phyloP scores from a whole-genome alignment of 2,888 invertebrate species.

The Acleris holmiana region DNA sequence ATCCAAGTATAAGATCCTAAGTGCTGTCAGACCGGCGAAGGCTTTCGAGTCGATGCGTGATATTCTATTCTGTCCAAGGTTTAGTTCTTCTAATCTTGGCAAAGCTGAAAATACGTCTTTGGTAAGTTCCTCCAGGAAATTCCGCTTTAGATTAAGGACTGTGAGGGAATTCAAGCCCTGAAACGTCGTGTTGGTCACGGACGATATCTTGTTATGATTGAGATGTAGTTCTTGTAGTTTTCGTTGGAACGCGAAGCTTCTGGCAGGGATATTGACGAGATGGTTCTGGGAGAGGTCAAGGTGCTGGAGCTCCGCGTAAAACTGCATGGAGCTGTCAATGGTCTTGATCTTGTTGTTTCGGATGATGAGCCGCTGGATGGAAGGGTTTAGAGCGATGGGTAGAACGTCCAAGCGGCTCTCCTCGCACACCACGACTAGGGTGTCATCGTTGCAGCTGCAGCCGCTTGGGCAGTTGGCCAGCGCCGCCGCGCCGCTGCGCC shows the following conservation, averaged over 20 bases:
- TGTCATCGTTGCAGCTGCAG: constrained; percentile 95
- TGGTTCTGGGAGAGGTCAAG: constrained; percentile 94
- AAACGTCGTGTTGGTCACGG: constrained; percentile 91
- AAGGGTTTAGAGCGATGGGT: constrained; percentile 95
- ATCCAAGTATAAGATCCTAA: constrained; percentile 92
- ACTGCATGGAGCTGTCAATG: constrained; percentile 94
- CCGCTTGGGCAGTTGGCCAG: constrained; percentile 93
- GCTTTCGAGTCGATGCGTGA: constrained; percentile 90
- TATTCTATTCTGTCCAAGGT: constrained; percentile 93
- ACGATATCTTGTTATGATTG: constrained; percentile 93
- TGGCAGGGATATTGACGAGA: constrained; percentile 91
- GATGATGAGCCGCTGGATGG: constrained; percentile 92
- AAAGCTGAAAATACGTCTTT: constrained; percentile 90
- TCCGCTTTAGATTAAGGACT: constrained; percentile 91
- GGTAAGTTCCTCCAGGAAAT: constrained; percentile 91
- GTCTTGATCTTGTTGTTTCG: constrained; percentile 94
- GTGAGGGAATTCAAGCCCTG: constrained; percentile 90
- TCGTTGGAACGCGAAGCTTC: constrained; percentile 91
- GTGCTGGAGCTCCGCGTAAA: constrained; percentile 93
- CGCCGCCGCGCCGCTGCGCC: constrained; percentile 79
- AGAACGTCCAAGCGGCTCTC: constrained; percentile 94
- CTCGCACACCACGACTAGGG: constrained; percentile 93
- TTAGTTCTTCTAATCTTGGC: constrained; percentile 91
- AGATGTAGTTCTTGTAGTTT: constrained; percentile 93
- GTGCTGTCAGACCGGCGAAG: constrained; percentile 89